Evolutionary conservation across 2,888 invertebrate species (phyloP), one percentile per base, ranked within the genome.

Genomic region (Aleiodes alternator): DNA sequence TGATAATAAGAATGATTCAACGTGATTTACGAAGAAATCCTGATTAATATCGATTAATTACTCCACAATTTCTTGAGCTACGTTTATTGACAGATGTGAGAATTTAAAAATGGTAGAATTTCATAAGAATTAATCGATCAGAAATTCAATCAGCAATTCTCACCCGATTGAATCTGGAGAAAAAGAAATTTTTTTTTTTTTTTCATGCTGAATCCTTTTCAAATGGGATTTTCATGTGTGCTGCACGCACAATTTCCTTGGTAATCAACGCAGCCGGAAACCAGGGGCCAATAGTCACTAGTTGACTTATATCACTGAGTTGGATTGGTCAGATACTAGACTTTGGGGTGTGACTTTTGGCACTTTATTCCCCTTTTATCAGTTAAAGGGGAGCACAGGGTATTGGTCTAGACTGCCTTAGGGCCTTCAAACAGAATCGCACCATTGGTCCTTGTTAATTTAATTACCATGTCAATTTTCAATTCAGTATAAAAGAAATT

Each of bases 241-340:
- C 73, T 69, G 81, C 81, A 86, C 87, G 88, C 87, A 87, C 87
- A 87, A 89, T 88, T 89, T 89, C 87, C 87, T 84, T 80, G 80
- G 85, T 82, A 88, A 86, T 88, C 87, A 86, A 85, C 82, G 81
- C 84, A 79, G 82, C 88, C 87, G 89, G 89, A 89, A 88, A 84
- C 87, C 84, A 78, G 83, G 64, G 31, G 82, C 86, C 88, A 86
- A 89, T 88, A 86, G 84, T 74, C 80, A 82, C 79, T 79, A 81
- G 81, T 84, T 84, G 83, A 83, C 86, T 86, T 85, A 85, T 83
- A 83, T 83, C 83, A 83, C 81, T 68, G 80, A 82, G 81, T 82
- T 85, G 82, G 86, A 88, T 88, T 88, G 88, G 88, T 86, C 84
- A 68, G 80, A 73, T 74, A 55, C 71, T 64, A 72, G 74, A 69